These are phyloP conservation scores for Folsomia manolachei DNA, from an alignment of 2,888 invertebrate species.

Conservation along the genomic window DNA sequence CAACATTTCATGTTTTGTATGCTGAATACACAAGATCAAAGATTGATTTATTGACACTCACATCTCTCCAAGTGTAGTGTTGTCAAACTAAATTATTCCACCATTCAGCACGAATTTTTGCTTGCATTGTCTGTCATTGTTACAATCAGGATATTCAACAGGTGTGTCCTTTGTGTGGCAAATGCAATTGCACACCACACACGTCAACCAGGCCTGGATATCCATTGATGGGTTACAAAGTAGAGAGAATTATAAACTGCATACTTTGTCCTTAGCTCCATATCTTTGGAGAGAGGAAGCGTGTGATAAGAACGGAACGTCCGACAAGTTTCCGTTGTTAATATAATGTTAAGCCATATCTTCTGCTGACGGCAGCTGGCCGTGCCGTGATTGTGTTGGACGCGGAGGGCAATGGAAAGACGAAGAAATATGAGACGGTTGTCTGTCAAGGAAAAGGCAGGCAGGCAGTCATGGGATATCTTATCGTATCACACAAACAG, in stretches of 20 bases:
- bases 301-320: not conserved
- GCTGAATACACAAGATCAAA: no score
- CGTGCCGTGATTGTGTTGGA: no score
- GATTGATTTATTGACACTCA: no score
- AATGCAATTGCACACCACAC: not conserved
- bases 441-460: not conserved
- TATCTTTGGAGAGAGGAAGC: not conserved
- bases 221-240: no score
- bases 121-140: not conserved
- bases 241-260: no score
- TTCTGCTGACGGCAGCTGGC: not conserved
- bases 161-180: not conserved
- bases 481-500: not conserved
- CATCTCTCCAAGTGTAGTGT: no score
- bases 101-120: not conserved
- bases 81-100: not conserved
- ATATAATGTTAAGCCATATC: no score
- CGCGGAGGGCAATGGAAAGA: not conserved
- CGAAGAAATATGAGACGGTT: not conserved
- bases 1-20: no score
- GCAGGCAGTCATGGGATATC: not conserved
- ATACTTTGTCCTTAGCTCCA: not conserved
- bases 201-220: no score
- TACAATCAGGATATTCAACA: not conserved
- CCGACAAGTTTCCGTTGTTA: not conserved